Percentiles rank a stretch among this genome's conserved stretches.
Conservation (phyloP, 2,888 invertebrate species). For the Arrhopalites spinosus region DNA sequence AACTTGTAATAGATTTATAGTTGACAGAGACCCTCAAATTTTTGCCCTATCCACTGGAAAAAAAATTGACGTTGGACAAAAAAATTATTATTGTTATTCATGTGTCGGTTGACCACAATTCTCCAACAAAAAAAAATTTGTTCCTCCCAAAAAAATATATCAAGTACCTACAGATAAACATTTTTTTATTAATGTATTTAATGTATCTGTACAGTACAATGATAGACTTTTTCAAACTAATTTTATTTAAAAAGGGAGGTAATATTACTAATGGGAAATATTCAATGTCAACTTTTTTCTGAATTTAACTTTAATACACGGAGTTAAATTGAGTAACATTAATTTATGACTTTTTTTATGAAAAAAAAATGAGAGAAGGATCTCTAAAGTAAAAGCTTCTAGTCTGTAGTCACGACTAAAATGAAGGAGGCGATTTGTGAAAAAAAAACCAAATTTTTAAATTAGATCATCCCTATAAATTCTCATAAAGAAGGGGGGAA, state of each 20-base stretch:
- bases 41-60: background rate
- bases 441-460: constrained; percentile 20
- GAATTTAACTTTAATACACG: background rate
- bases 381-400: no score
- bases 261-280: background rate
- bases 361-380: no score
- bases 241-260: background rate
- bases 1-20: background rate
- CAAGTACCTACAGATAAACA: no score
- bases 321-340: background rate
- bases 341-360: background rate
- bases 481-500: background rate
- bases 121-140: no score
- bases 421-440: background rate
- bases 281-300: background rate
- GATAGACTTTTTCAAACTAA: no score
- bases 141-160: no score
- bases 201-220: no score
- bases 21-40: constrained; percentile 18
- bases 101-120: background rate
- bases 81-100: background rate
- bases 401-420: background rate
- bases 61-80: background rate
- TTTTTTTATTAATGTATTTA: no score
- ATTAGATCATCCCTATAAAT: constrained; percentile 34